Percentiles rank a stretch among this genome's conserved stretches.
These are phyloP conservation scores for Drosophila paramelanica DNA, from an alignment of 2,888 invertebrate species.

Conservation along the genomic window DNA sequence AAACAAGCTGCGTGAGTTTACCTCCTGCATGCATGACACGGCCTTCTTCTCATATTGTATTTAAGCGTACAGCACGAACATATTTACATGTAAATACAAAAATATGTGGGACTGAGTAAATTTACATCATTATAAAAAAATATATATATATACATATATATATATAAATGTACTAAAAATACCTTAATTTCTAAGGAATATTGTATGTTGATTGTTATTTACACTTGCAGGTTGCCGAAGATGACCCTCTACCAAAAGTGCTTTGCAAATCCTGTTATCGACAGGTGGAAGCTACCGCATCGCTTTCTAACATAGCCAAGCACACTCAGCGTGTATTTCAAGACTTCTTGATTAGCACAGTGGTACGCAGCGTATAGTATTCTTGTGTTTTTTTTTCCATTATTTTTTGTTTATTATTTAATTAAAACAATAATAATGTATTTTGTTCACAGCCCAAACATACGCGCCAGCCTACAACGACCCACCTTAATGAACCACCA, in stretches of 20 bases:
- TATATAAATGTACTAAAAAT: too few species aligned
- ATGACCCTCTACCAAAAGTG: constrained; percentile 82
- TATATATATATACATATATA: not conserved
- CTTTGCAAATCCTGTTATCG: constrained; percentile 83
- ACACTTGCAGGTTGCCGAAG: constrained; percentile 76
- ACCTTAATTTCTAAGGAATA: too few species aligned
- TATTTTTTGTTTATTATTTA: not conserved
- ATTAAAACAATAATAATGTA: not conserved
- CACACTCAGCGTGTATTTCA: constrained; percentile 82
- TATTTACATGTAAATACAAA: constrained; percentile 6
- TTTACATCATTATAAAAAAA: not conserved
- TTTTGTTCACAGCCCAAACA: constrained; percentile 58
- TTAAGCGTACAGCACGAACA: not conserved
- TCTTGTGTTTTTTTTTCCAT: not conserved
- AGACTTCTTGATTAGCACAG: constrained; percentile 77
- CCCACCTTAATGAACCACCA: constrained; percentile 18
- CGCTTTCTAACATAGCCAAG: constrained; percentile 82
- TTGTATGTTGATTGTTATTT: not conserved
- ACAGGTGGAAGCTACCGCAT: constrained; percentile 83
- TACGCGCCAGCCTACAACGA: constrained; percentile 38
- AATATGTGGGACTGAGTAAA: not conserved
- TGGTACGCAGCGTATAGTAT: constrained; percentile 55
- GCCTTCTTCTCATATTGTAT: not conserved
- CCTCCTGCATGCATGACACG: constrained; percentile 21
- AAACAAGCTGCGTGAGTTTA: constrained; percentile 20